Evolutionary conservation across 1,140 invertebrate species (phyloP).

Genomic region (Halictus rubicundus): DNA sequence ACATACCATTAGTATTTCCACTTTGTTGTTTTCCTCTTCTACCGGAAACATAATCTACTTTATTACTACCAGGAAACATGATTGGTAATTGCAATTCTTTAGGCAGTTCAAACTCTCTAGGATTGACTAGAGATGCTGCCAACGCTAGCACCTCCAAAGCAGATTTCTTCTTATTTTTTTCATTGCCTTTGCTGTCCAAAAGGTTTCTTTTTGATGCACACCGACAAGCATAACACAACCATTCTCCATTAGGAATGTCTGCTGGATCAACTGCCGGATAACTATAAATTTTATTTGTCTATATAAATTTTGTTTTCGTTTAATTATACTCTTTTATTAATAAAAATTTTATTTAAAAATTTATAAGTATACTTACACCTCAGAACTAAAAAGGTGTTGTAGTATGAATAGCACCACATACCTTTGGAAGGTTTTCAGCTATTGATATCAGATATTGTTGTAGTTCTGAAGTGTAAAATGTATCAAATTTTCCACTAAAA

Average conservation of each 20-base stretch:
- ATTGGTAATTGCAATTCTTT: constrained; percentile 88
- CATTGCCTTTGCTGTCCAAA: constrained; percentile 58
- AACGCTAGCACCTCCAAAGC: constrained; percentile 88
- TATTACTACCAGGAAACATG: constrained; percentile 91
- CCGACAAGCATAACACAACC: constrained; percentile 92
- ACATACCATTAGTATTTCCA: constrained; percentile 69
- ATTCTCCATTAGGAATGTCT: constrained; percentile 94
- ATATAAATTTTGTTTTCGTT: background rate
- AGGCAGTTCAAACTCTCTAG: constrained; percentile 93
- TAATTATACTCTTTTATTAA: constrained; percentile 3
- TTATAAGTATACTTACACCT: too few species aligned
- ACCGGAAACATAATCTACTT: constrained; percentile 76
- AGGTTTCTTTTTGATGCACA: constrained; percentile 75
- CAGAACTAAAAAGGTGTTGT: too few species aligned
- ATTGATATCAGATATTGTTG: too few species aligned
- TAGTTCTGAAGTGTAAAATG: too few species aligned
- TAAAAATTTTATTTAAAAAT: background rate
- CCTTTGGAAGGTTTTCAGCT: too few species aligned
- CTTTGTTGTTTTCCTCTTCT: constrained; percentile 73
- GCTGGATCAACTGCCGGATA: constrained; percentile 93
- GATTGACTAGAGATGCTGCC: constrained; percentile 91
- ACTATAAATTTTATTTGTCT: constrained; percentile 77
- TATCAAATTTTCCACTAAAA: too few species aligned
- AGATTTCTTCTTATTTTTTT: constrained; percentile 80
- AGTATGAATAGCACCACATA: too few species aligned